Conservation (phyloP, 2,113 vertebrate genomes). For the Hystrix brachyura region DNA sequence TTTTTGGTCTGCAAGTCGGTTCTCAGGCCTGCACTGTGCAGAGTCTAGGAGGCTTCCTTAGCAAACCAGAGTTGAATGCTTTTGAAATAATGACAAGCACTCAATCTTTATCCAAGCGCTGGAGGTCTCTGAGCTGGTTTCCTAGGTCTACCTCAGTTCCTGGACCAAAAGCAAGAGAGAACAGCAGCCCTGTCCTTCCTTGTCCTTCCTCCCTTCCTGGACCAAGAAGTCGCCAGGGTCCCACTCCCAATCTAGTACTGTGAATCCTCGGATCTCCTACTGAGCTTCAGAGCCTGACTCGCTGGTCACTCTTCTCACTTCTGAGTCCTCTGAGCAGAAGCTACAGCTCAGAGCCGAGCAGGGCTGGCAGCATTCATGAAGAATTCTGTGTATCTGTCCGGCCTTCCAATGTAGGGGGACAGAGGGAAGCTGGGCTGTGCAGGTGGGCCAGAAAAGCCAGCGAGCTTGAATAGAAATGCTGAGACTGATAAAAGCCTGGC, state of each 20-base stretch:
- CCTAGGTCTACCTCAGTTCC: neutral
- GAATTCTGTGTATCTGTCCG: neutral
- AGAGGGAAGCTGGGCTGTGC: neutral
- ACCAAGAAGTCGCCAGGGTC: neutral
- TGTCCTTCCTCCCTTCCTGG: too few relatives aligned
- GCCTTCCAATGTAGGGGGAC: neutral
- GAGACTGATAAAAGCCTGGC: neutral
- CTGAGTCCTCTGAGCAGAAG: neutral
- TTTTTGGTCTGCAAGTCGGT: neutral
- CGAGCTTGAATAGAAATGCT: neutral
- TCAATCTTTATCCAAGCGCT: neutral
- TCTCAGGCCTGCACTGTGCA: neutral
- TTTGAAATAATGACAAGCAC: neutral
- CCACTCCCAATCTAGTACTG: neutral
- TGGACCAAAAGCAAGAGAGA: neutral
- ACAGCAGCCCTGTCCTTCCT: neutral
- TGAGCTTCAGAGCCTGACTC: neutral
- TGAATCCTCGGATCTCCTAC: neutral
- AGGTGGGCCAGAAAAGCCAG: neutral
- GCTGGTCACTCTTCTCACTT: neutral
- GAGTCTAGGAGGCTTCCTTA: neutral
- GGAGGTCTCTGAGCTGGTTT: neutral
- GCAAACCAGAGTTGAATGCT: neutral
- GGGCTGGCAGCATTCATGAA: neutral
- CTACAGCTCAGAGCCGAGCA: neutral